Conservation (phyloP, 2,888 invertebrate genomes). For the Drosophila crucigera region DNA sequence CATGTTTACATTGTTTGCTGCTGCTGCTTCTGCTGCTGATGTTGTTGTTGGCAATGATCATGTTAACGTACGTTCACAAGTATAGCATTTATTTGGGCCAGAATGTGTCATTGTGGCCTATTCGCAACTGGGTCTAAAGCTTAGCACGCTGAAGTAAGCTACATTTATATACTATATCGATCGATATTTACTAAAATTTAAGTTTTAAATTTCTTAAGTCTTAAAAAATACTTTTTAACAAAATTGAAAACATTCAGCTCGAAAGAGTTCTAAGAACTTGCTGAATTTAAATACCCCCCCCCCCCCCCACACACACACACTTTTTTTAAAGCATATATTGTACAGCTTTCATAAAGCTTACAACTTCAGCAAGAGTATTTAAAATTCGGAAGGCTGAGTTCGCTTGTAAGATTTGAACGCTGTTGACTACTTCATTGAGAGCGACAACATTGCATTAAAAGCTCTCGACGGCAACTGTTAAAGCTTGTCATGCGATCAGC, state of each 20-base stretch:
- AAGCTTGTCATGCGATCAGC: conserved; percentile 50
- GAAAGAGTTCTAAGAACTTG: background rate
- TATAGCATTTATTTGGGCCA: background rate
- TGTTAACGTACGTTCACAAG: conserved; percentile 11
- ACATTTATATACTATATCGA: background rate
- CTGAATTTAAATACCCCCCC: background rate
- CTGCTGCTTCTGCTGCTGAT: conserved; percentile 25
- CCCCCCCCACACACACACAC: no score
- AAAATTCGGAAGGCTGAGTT: background rate
- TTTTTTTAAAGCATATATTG: background rate
- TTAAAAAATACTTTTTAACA: background rate
- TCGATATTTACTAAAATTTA: background rate
- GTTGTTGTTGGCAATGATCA: conserved; percentile 27
- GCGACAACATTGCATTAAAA: conserved; percentile 25
- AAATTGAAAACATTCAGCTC: background rate
- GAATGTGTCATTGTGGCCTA: background rate
- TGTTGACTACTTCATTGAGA: conserved; percentile 6
- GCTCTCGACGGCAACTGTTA: conserved; percentile 31
- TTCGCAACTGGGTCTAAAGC: conserved; percentile 4
- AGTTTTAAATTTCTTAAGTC: background rate
- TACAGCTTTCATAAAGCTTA: background rate
- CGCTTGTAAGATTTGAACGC: background rate
- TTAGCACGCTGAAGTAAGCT: background rate
- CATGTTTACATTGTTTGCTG: conserved; percentile 27
- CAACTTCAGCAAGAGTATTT: conserved; percentile 9